Base-by-base conservation (phyloP, 2,113 vertebrate species). In the Pelecanoides urinatrix region DNA sequence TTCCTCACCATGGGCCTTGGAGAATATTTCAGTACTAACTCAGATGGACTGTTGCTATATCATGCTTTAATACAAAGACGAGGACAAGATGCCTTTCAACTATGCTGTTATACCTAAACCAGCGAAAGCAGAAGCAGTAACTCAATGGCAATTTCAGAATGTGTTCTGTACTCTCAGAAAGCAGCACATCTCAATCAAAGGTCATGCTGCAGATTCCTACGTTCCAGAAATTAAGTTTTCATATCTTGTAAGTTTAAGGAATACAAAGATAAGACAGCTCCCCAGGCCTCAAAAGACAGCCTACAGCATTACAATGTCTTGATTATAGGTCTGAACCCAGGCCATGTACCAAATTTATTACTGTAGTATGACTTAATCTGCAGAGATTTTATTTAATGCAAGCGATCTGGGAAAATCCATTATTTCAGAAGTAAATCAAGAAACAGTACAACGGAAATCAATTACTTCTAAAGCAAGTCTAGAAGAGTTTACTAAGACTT, bases 401-500 rank as follows among this genome's bases (percentile, higher is more conserved):
- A 96, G 71, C 92, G 16, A 96, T 78, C 96, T 96, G 65, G 81
- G 75, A 90, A 77, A 88, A 92, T 53, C 42, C 96, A 82, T 95
- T 95, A 97, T 96, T 87, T 93, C 97, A 96, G 96, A 97, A 97
- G 95, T 95, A 97, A 97, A 98, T 90, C 94, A 96, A 97, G 95
- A 97, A 98, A 97, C 90, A 97, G 95, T 97, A 98, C 97, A 97
- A 79, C 96, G 97, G 97, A 97, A 98, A 98, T 74, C 87, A 94
- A 18, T 96, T 96, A 97, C 95, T 94, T 97, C 97, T 97, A 98
- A 98, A 98, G 96, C 98, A 98, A 98, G 96, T 98, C 97, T 97
- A 97, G 96, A 94, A 98, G 98, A 98, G 96, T 97, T 97, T 98
- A 97, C 98, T 97, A 98, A 97, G 97, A 97, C 97, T 97, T 97